Percentiles rank a stretch among this genome's conserved stretches.
Conservation (phyloP, 1,140 invertebrate genomes). For the Amyelois transitella region DNA sequence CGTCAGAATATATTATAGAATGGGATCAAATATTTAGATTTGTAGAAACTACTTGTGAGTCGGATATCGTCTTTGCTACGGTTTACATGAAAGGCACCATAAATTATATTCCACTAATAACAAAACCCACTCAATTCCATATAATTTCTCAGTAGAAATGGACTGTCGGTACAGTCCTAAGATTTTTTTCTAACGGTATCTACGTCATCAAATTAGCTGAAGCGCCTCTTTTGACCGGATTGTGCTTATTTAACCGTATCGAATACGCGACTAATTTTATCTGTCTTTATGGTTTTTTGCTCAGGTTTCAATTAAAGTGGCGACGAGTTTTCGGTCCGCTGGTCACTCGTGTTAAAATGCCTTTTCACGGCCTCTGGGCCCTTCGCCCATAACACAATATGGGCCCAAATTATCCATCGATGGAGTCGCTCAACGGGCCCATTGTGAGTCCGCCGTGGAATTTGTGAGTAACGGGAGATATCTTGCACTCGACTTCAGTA, state of each 20-base stretch:
- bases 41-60: neutral
- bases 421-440: constrained; percentile 30
- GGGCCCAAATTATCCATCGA: constrained; percentile 46
- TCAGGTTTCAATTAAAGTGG: constrained; percentile 49
- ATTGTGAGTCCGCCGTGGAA: constrained; percentile 40
- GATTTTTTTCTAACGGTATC: neutral
- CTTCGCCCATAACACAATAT: constrained; percentile 45
- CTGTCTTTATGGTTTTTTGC: constrained; percentile 43
- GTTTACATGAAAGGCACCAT: neutral
- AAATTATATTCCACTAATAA: neutral
- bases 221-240: neutral
- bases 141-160: neutral
- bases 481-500: constrained; percentile 32
- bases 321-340: constrained; percentile 41
- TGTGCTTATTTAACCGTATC: constrained; percentile 16
- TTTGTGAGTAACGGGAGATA: constrained; percentile 52
- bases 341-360: constrained; percentile 23
- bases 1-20: neutral
- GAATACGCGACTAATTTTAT: constrained; percentile 32
- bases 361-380: constrained; percentile 33
- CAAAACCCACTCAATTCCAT: neutral
- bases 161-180: neutral
- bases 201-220: neutral
- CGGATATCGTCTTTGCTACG: neutral
- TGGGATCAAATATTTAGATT: neutral